Conservation (phyloP, 2,888 invertebrate species). For the Thereva unica region DNA sequence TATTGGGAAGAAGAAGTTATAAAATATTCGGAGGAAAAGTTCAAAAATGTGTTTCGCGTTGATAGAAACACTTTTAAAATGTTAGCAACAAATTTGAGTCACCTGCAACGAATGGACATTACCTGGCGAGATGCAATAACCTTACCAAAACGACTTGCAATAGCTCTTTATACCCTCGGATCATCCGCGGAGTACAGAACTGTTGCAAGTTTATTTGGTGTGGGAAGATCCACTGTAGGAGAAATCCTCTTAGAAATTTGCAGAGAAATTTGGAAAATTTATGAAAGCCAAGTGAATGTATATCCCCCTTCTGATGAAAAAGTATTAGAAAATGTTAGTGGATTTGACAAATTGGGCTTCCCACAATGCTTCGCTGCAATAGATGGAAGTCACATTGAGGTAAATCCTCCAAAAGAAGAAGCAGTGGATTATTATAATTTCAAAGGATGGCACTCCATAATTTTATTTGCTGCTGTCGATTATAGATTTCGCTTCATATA, state of each 20-base stretch:
- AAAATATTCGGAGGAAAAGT: background rate
- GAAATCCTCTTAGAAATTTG: background rate
- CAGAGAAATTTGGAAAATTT: background rate
- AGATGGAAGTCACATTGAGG: constrained; percentile 35
- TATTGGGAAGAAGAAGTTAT: background rate
- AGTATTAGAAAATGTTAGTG: constrained; percentile 22
- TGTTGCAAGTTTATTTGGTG: background rate
- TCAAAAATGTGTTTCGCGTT: background rate
- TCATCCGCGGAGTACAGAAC: background rate
- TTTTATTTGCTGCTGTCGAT: constrained; percentile 8
- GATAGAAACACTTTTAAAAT: background rate
- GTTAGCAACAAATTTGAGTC: background rate
- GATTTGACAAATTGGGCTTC: constrained; percentile 24
- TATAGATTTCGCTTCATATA: constrained; percentile 30
- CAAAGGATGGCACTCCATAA: no score
- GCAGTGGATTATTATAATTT: no score
- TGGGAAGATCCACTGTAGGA: background rate
- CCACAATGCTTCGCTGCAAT: constrained; percentile 27
- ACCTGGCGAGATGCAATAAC: background rate
- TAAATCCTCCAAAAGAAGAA: constrained; percentile 1
- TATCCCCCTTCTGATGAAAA: background rate
- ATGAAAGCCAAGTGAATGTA: background rate
- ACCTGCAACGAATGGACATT: background rate
- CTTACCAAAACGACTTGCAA: background rate
- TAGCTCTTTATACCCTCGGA: background rate